Percentiles rank a stretch among this genome's conserved stretches.
Conservation (phyloP, 2,797 vertebrate genomes). For the Darevskia nairensis region DNA sequence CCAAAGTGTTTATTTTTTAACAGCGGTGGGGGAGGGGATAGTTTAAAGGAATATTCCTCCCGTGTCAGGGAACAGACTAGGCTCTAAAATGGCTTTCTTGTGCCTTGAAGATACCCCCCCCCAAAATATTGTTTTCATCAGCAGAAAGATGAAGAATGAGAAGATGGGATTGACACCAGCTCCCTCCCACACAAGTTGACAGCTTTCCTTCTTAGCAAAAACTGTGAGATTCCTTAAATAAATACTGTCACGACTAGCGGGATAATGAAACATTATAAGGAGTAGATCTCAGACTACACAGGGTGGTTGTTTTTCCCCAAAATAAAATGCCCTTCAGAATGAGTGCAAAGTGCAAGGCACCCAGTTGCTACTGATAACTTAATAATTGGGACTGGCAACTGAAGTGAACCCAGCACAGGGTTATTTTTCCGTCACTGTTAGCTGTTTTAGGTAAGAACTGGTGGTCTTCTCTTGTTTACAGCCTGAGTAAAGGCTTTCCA, state of each 20-base stretch:
- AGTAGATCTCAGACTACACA: neutral
- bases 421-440: neutral
- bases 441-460: neutral
- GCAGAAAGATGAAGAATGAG: neutral
- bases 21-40: neutral
- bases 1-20: neutral
- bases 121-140: neutral
- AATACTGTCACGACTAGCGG: neutral
- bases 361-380: neutral
- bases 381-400: neutral
- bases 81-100: neutral
- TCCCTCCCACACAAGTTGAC: neutral
- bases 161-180: neutral
- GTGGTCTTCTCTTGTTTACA: no score
- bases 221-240: conserved; percentile 7
- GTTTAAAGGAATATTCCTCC: neutral
- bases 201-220: conserved; percentile 13
- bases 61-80: neutral
- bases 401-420: neutral
- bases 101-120: neutral
- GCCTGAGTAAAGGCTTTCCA: no score
- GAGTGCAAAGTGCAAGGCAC: neutral
- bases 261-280: neutral
- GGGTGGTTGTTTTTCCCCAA: neutral
- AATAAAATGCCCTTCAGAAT: neutral